Base-by-base conservation (phyloP, 1,140 invertebrate genomes). In the Neodiprion pinetum region DNA sequence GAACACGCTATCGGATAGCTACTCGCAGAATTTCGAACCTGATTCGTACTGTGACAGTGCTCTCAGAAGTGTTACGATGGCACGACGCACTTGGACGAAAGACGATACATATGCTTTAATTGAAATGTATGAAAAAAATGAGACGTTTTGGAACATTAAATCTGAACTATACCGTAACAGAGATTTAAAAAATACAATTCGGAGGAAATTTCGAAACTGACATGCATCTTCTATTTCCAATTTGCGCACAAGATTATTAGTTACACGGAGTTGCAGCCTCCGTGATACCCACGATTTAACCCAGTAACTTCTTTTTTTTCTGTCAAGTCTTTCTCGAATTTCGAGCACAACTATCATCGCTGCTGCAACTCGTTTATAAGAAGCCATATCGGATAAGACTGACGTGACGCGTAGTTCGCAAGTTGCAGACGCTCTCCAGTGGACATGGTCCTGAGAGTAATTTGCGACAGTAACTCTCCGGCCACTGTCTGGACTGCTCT, bases 61-160 rank as follows among this genome's bases (percentile, higher is more conserved):
- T 61, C 53, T 61, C n/a, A 61, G 53, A 61, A 61, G 1, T 61
- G n/a, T 61, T 11, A 61, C 53, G 1, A 61, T 61, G 53, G 53
- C 53, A 61, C 10, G n/a, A 61, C 53, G 53, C 53, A 61, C 53
- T 61, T 61, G 53, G 53, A 61, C 53, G 1, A 61, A 61, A n/a
- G 53, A 1, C 17, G 53, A 61, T n/a, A 61, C 10, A n/a, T 61
- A n/a, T 61, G 53, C 1, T 11, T 61, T 61, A 61, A 11, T 61
- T n/a, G 53, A 61, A 61, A n/a, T 11, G n/a, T 61, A 61, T 61
- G 53, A 61, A 61, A 61, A 61, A 61, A 61, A 61, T 61, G 53
- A 11, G n/a, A 61, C n/a, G 53, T n/a, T 61, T 61, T 61, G 53
- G 10, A 61, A 61, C n/a, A 61, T 61, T 11, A 61, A 61, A 61